phyloP scores from a whole-genome alignment of 2,113 vertebrate species.

The Psilopsiagon aurifrons region DNA sequence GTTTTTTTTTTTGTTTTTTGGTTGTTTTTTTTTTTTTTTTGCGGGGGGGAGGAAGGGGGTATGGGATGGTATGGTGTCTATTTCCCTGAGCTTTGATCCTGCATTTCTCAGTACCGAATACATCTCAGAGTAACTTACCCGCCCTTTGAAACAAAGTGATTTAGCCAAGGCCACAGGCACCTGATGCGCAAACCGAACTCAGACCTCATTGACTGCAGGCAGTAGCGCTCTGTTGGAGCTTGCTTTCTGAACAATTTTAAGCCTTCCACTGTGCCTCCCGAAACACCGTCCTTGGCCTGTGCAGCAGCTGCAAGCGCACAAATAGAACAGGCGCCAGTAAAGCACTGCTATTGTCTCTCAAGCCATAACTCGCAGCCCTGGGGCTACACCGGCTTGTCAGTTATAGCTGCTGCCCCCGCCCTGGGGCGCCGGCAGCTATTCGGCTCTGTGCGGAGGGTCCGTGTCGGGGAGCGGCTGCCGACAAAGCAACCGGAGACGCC shows the following conservation, averaged over 20 bases:
- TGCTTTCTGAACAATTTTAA: neutral
- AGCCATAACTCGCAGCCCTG: fast-evolving
- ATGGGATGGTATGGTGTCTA: neutral
- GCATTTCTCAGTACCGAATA: neutral
- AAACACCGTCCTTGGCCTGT: neutral
- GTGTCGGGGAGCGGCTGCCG: neutral
- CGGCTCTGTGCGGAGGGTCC: fast-evolving
- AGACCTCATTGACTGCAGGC: neutral
- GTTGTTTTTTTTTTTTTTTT: no score
- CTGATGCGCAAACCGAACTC: neutral
- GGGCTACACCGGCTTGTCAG: neutral
- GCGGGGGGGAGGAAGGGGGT: no score
- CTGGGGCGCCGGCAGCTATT: neutral
- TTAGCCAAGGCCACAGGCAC: neutral
- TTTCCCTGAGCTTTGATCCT: neutral
- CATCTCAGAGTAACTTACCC: neutral
- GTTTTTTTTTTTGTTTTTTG: no score
- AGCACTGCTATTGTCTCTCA: neutral
- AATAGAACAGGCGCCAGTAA: neutral
- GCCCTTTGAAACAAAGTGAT: neutral
- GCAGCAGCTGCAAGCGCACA: neutral
- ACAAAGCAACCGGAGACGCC: neutral
- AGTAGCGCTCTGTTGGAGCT: no score
- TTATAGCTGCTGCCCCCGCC: neutral
- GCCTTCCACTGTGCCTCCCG: neutral